phyloP scores from a whole-genome alignment of 2,113 vertebrate species.

The Ardeotis arabs region DNA sequence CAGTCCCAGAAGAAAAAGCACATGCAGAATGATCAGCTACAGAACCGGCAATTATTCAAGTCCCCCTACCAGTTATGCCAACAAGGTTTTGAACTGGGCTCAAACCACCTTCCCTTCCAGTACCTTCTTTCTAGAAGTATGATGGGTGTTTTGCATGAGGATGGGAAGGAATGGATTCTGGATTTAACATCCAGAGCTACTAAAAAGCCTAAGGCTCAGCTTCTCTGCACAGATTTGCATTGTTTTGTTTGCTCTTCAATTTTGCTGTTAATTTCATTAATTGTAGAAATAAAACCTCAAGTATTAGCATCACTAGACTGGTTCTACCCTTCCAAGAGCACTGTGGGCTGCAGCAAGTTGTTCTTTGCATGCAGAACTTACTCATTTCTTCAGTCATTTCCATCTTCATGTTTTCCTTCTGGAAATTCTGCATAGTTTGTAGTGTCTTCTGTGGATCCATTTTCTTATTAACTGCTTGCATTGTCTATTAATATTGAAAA shows the following conservation, averaged over 20 bases:
- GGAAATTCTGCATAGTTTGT: slow-evolving; percentile 98
- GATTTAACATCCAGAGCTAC: neutral
- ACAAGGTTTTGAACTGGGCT: neutral
- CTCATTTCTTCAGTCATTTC: slow-evolving; percentile 98
- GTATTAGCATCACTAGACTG: neutral
- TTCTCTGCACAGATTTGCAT: neutral
- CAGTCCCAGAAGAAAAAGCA: neutral
- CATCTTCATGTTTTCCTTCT: slow-evolving; percentile 99
- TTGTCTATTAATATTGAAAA: slow-evolving; percentile 81
- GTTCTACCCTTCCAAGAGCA: neutral
- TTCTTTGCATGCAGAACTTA: slow-evolving; percentile 70
- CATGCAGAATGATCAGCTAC: neutral
- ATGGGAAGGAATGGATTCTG: neutral
- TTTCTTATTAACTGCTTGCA: slow-evolving; percentile 97
- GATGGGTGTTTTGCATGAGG: neutral
- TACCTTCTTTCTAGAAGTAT: neutral
- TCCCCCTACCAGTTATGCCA: neutral
- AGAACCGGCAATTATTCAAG: neutral
- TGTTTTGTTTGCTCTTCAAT: neutral
- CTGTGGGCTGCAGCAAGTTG: neutral
- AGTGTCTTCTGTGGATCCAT: slow-evolving; percentile 98
- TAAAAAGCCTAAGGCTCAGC: neutral
- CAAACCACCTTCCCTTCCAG: neutral
- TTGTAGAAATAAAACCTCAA: neutral
- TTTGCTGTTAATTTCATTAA: neutral